Evolutionary conservation across 2,113 vertebrate species (phyloP).

Genomic region (Gymnocephalus cernua): DNA sequence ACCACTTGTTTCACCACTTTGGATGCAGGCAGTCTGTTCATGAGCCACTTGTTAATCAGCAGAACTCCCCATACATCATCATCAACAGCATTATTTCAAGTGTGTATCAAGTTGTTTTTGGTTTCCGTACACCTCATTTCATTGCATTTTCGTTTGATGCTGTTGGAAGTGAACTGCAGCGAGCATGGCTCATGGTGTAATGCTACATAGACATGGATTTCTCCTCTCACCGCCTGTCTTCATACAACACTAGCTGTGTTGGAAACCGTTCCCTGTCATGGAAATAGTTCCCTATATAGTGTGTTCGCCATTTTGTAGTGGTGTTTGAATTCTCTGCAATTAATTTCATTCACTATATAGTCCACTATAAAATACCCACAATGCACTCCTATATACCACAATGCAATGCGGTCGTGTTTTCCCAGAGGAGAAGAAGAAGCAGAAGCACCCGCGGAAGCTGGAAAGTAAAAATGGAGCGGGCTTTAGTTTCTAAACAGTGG

Average conservation of each 20-base stretch:
- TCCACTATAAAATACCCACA: no score
- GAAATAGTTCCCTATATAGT: no score
- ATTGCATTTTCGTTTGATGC: slow-evolving; percentile 66
- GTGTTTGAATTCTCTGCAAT: no score
- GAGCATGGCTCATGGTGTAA: slow-evolving; percentile 85
- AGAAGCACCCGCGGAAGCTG: no score
- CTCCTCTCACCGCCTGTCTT: slow-evolving; percentile 21
- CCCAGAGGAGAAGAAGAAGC: no score
- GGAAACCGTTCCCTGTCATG: no score
- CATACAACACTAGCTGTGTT: background rate
- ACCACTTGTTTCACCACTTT: slow-evolving; percentile 38
- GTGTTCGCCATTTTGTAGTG: no score
- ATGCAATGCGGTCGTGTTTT: no score
- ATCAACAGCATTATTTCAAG: background rate
- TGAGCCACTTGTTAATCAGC: slow-evolving; percentile 21
- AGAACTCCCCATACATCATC: slow-evolving; percentile 27
- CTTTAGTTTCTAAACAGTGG: no score
- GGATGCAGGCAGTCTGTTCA: slow-evolving; percentile 78
- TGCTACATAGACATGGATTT: slow-evolving; percentile 58
- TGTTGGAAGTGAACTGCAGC: background rate
- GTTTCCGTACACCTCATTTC: slow-evolving; percentile 85
- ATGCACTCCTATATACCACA: no score
- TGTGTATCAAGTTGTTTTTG: slow-evolving; percentile 70
- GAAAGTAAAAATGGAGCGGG: no score
- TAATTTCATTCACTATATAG: no score